phyloP scores from a whole-genome alignment of 2,888 invertebrate species.

The Theretra japonica region DNA sequence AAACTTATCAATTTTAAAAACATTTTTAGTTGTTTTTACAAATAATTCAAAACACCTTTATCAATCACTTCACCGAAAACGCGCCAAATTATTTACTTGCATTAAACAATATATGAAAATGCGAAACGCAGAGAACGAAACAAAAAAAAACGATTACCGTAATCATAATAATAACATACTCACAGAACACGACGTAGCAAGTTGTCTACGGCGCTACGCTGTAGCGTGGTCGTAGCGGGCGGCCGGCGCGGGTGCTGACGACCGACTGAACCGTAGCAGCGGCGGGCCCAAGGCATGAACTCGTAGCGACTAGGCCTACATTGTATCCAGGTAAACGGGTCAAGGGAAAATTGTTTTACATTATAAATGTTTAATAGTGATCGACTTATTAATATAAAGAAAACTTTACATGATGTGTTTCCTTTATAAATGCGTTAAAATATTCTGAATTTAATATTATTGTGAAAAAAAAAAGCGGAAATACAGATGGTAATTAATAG shows the following conservation, averaged over 20 bases:
- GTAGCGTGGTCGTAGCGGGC: constrained; percentile 33
- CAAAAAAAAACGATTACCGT: background rate
- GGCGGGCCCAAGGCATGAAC: constrained; percentile 13
- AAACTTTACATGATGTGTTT: background rate
- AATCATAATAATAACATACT: background rate
- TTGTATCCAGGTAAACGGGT: constrained; percentile 18
- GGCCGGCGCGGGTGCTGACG: constrained; percentile 30
- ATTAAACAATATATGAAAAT: background rate
- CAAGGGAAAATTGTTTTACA: constrained; percentile 13
- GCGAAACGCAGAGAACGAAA: background rate
- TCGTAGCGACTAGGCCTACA: constrained; percentile 11
- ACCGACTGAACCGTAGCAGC: constrained; percentile 33
- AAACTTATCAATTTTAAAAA: too few species aligned
- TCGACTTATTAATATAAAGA: background rate
- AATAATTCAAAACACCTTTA: background rate
- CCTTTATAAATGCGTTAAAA: too few species aligned
- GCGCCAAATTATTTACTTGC: background rate
- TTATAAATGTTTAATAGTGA: constrained; percentile 1
- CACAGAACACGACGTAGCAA: constrained; percentile 40
- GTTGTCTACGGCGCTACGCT: constrained; percentile 24
- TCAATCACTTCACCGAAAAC: background rate
- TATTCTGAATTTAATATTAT: too few species aligned
- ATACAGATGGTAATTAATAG: too few species aligned
- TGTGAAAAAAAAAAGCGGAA: too few species aligned
- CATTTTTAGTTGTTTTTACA: background rate